Conservation (phyloP, 2,888 invertebrate genomes). For the Hyposoter didymator region DNA sequence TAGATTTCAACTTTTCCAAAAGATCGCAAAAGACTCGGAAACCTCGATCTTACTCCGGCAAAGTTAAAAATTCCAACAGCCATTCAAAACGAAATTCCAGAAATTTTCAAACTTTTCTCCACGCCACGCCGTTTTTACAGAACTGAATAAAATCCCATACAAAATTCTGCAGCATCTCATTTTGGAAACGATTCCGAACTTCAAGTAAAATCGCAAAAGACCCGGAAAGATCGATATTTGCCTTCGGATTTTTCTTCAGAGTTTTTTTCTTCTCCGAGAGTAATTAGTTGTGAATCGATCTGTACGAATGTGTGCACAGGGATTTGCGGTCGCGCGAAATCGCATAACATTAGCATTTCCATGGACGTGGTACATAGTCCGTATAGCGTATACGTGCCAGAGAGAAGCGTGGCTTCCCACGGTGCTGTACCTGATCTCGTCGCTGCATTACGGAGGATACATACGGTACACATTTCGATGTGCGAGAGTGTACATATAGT, state of each 20-base stretch:
- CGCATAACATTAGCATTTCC: constrained; percentile 82
- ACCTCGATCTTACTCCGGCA: too few relatives aligned
- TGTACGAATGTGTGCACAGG: constrained; percentile 16
- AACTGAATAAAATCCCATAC: too few relatives aligned
- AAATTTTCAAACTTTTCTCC: too few relatives aligned
- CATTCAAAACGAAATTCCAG: too few relatives aligned
- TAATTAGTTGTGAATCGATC: constrained; percentile 8
- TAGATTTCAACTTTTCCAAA: neutral
- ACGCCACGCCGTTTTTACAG: too few relatives aligned
- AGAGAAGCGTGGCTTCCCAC: constrained; percentile 66
- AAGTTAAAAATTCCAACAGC: too few relatives aligned
- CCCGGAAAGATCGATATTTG: too few relatives aligned
- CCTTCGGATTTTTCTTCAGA: too few relatives aligned
- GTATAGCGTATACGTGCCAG: constrained; percentile 27
- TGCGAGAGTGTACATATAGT: constrained; percentile 22
- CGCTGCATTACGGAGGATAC: constrained; percentile 51
- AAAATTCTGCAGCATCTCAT: too few relatives aligned
- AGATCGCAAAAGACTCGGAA: too few relatives aligned
- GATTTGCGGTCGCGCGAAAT: constrained; percentile 69
- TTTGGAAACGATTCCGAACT: too few relatives aligned
- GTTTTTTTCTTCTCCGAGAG: neutral
- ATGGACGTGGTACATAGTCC: constrained; percentile 65
- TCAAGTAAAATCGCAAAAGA: too few relatives aligned
- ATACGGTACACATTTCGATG: constrained; percentile 22
- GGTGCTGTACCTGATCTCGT: constrained; percentile 66